Base-by-base conservation (phyloP, 2,113 vertebrate genomes). In the Falcunculus frontatus region DNA sequence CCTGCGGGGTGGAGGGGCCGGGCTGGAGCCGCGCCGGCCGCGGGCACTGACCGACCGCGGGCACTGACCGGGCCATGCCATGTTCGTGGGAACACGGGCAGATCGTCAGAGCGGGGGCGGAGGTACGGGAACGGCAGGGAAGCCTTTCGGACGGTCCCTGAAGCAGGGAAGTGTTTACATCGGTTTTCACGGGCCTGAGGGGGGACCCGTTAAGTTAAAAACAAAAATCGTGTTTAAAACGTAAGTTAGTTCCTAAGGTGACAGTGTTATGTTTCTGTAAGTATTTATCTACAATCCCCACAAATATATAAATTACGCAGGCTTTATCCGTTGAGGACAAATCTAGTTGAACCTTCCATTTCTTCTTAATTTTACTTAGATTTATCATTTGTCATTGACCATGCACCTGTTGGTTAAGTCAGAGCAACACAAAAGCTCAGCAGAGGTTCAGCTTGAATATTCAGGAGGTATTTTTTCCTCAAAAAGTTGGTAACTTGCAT, bases 101-200 rank as follows among this genome's bases (percentile, higher is more conserved):
- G 3, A 9, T 9, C 32, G 0, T 41, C 44, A 4, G 29, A 13
- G 57, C 7, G 4, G 7, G 18, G 57, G 22, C 20, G 14, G 25
- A 8, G 1, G 30, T 4, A 1, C 7, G 4, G 85, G 14, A 7
- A 1, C 9, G 10, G 23, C 26, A 0, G 8, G 67, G 32, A 8
- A 50, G 25, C 21, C 21, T 11, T 22, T 11, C 7, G 29, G 27
- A 41, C 7, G 0, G 13, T 27, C 56, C 16, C 1, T 30, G 22
- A 9, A 13, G 11, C 15, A 1, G 26, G 37, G 41, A 11, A 5
- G 12, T 44, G 13, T 44, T 69, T 10, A 15, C 26, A 1, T 17
- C 2, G 2, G 21, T 41, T 41, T 84, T 53, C 62, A 15, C 2
- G 7, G 53, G 20, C 12, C 22, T n/a, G 39, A 60, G 23, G 53